Conservation (phyloP, 2,888 invertebrate species). For the Ceriagrion tenellum region DNA sequence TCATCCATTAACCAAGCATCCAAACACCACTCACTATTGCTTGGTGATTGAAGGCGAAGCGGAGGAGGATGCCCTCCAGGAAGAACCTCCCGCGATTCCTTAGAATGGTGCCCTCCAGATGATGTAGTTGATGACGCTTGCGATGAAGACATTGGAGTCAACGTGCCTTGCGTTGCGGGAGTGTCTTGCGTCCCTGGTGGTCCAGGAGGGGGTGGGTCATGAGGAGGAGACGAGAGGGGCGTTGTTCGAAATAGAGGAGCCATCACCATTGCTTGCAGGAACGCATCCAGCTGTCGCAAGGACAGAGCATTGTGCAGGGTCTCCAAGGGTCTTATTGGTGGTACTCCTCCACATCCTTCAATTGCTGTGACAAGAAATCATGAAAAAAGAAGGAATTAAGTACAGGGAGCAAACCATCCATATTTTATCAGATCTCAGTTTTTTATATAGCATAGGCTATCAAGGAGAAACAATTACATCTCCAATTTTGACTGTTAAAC, state of each 20-base stretch:
- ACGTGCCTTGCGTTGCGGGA: conserved; percentile 25
- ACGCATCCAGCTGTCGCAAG: conserved; percentile 92
- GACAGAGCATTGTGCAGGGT: conserved; percentile 98
- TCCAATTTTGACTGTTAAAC: no score
- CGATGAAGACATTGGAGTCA: conserved; percentile 72
- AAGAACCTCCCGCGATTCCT: conserved; percentile 36
- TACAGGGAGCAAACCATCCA: no score
- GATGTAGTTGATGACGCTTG: conserved; percentile 73
- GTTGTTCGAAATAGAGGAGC: conserved; percentile 86
- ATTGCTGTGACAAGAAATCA: conserved; percentile 80
- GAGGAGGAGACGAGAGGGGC: conserved; percentile 85
- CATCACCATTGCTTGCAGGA: conserved; percentile 91
- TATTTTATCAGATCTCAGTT: no score
- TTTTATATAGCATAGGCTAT: no score
- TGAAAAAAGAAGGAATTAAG: conserved; percentile 69
- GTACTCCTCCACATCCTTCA: conserved; percentile 94
- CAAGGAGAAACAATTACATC: no score
- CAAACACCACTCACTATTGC: conserved; percentile 78
- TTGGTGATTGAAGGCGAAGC: conserved; percentile 78
- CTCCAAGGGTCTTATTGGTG: conserved; percentile 97
- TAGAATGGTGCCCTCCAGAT: conserved; percentile 41
- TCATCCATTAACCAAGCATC: background rate
- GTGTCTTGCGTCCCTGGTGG: background rate
- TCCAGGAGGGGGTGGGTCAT: conserved; percentile 26
- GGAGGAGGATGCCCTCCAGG: conserved; percentile 74